Evolutionary conservation across 2,797 vertebrate species (phyloP), one percentile per base, ranked within the genome.

Genomic region (Cercopithecus neglectus): DNA sequence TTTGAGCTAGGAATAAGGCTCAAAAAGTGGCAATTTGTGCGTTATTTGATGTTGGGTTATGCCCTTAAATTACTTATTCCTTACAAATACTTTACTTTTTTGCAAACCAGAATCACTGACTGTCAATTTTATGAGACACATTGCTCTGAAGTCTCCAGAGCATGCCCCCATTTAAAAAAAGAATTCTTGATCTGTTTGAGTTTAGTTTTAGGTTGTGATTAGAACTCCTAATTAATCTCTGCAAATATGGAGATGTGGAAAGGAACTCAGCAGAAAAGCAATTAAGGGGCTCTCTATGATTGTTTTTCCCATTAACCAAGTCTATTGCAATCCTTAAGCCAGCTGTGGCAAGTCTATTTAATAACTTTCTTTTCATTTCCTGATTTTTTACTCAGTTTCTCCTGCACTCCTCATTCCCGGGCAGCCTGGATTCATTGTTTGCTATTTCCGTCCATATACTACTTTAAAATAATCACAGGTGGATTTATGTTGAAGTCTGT

Each of bases 351-450:
- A 96, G 88, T 75, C 94, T 81, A 44, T 91, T 96, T 96, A 97
- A 97, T 92, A 95, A 96, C 82, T 83, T 94, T 76, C 91, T 95
- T 96, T 96, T 97, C 94, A 95, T 98, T 97, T 97, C 96, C 97
- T 96, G 95, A 89, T 96, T 95, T 97, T 92, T 95, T 94, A 82
- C 95, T 97, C 95, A 55, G 94, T 97, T 97, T 97, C 94, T 97
- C 96, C 76, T 36, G 67, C 8, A 44, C 39, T 96, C 61, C 36
- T 50, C 76, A 79, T 84, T 95, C 90, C 87, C 46, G 61, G 59
- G 46, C 41, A 89, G 90, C 70, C 94, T 95, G 96, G 78, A 95
- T 93, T 95, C 44, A 26, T 82, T 96, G 92, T 94, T 97, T 96
- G 82, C 89, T 95, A 93, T 88, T 97, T 97, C 94, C 5, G 13